Evolutionary conservation across 2,888 invertebrate species (phyloP).

Genomic region (Lymantria monacha): DNA sequence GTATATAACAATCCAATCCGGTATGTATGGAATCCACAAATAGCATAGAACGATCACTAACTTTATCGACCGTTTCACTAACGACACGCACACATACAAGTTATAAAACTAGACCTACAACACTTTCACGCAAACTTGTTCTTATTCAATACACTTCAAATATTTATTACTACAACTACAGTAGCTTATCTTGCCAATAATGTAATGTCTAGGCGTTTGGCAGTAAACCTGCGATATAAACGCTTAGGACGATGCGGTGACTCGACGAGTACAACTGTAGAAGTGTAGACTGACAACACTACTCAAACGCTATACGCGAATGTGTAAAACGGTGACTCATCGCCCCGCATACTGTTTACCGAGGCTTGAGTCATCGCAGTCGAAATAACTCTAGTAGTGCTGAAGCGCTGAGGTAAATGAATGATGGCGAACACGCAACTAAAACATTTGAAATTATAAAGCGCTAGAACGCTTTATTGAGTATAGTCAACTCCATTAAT

Average conservation of each 20-base stretch:
- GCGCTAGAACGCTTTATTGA: conserved; percentile 66
- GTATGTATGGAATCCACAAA: conserved; percentile 70
- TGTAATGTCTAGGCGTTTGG: conserved; percentile 62
- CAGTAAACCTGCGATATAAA: conserved; percentile 75
- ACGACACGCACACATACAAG: conserved; percentile 72
- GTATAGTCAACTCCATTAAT: conserved; percentile 74
- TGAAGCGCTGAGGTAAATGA: conserved; percentile 59
- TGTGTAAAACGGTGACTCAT: conserved; percentile 83
- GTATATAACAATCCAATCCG: conserved; percentile 45
- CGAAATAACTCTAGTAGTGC: conserved; percentile 55
- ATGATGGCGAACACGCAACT: conserved; percentile 30
- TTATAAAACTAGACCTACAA: conserved; percentile 60
- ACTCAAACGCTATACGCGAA: conserved; percentile 82
- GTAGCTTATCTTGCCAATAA: conserved; percentile 54
- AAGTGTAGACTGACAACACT: conserved; percentile 80
- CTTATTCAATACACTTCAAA: conserved; percentile 48
- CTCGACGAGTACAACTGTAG: conserved; percentile 78
- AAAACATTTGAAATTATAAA: conserved; percentile 45
- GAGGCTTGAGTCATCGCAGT: conserved; percentile 80
- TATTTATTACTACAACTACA: conserved; percentile 50
- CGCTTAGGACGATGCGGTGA: conserved; percentile 68
- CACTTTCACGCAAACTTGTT: conserved; percentile 76
- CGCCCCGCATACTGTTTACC: conserved; percentile 83
- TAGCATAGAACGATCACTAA: conserved; percentile 70
- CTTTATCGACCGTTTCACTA: conserved; percentile 78